A percentile compares a stretch with the other conserved stretches of the same genome.
Evolutionary conservation across 2,113 vertebrate species (phyloP).

Genomic region (Pelecanus crispus): DNA sequence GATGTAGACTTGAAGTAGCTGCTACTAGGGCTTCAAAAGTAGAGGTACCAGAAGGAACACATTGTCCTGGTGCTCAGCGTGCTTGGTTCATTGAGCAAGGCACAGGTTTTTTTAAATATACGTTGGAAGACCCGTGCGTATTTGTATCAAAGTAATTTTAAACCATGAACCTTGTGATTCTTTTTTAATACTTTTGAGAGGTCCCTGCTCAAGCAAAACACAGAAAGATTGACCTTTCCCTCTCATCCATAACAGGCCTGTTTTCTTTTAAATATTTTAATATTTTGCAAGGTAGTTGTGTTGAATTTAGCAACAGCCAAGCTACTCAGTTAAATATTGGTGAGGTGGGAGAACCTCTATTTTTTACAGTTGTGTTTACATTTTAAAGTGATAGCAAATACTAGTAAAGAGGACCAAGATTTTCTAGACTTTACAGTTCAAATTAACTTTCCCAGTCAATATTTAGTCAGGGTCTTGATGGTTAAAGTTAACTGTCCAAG

Average conservation of each 20-base stretch:
- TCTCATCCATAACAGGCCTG: not conserved
- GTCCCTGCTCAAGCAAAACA: not conserved
- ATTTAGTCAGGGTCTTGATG: constrained; percentile 48
- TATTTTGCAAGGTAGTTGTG: not conserved
- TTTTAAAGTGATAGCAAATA: constrained; percentile 40
- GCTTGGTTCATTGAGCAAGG: not conserved
- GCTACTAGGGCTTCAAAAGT: not conserved
- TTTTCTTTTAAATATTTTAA: not conserved
- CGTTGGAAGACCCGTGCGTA: not conserved
- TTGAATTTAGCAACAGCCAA: constrained; percentile 4
- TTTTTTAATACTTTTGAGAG: not conserved
- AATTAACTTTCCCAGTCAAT: constrained; percentile 56
- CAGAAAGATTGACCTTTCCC: not conserved
- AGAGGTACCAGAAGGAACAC: not conserved
- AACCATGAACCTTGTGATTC: not conserved
- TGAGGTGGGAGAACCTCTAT: not conserved
- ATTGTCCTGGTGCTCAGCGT: not conserved
- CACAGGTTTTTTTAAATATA: not conserved
- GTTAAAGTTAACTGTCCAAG: constrained; percentile 50
- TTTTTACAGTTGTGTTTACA: constrained; percentile 1
- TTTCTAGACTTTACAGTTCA: constrained; percentile 12
- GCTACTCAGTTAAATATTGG: constrained; percentile 28
- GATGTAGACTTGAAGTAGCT: constrained; percentile 11
- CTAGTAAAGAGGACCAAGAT: not conserved
- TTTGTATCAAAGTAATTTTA: not conserved